These are phyloP conservation scores for Probosciger aterrimus DNA, from an alignment of 2,113 vertebrate genomes.

Conservation along the genomic window DNA sequence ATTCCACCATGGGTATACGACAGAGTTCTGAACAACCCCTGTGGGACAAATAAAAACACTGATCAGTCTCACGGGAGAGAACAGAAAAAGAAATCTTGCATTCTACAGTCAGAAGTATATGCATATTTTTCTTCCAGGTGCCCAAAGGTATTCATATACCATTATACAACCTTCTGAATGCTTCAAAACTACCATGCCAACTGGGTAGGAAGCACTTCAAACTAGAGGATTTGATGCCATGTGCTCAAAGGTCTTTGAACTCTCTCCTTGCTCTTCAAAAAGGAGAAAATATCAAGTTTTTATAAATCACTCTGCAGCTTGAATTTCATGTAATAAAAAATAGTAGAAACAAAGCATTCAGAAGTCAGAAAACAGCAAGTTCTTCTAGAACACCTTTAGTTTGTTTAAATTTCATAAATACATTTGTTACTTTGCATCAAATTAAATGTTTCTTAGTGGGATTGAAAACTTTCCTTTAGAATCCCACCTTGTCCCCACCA, in stretches of 20 bases:
- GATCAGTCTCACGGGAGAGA: neutral
- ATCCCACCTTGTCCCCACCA: neutral
- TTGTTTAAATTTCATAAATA: neutral
- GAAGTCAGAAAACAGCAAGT: neutral
- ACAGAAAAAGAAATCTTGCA: neutral
- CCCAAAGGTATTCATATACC: neutral
- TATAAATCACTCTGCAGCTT: neutral
- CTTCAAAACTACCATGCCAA: neutral
- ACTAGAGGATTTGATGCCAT: neutral
- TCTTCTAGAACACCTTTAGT: neutral
- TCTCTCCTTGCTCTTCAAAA: neutral
- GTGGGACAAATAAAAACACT: neutral
- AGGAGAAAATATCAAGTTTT: neutral
- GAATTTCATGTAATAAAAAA: neutral
- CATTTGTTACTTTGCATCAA: neutral
- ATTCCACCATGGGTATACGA: conserved; percentile 97
- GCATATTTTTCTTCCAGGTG: neutral
- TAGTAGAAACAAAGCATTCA: neutral
- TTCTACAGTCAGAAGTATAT: neutral
- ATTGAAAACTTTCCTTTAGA: neutral
- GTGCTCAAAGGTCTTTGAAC: neutral
- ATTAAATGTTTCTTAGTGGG: neutral
- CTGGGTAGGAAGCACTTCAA: neutral
- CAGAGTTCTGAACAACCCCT: conserved; percentile 97
- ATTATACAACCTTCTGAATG: neutral